Evolutionary conservation across 1,140 invertebrate species (phyloP).

Genomic region (Lepidostoma basale): DNA sequence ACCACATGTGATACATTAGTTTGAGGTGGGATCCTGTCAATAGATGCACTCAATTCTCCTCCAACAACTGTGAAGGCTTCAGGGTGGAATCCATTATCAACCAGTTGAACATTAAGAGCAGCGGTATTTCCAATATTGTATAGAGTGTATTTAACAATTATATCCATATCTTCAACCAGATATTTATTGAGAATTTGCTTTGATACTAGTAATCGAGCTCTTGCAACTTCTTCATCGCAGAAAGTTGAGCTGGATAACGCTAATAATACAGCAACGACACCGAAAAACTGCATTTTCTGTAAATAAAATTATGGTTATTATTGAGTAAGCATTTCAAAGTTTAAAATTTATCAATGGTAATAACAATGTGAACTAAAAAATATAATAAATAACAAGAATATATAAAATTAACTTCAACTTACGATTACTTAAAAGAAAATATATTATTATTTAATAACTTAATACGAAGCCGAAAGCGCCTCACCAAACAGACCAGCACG

Average conservation of each 20-base stretch:
- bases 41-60: slow-evolving; percentile 81
- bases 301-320: slow-evolving; percentile 41
- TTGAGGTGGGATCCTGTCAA: slow-evolving; percentile 89
- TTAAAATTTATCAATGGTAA: too few species aligned
- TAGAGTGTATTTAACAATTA: slow-evolving; percentile 90
- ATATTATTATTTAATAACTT: background rate
- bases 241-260: slow-evolving; percentile 54
- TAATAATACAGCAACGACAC: slow-evolving; percentile 52
- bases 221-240: slow-evolving; percentile 70
- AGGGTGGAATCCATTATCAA: slow-evolving; percentile 88
- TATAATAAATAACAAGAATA: too few species aligned
- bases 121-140: slow-evolving; percentile 86
- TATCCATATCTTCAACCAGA: slow-evolving; percentile 97
- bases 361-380: too few species aligned
- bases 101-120: slow-evolving; percentile 86
- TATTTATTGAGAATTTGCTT: slow-evolving; percentile 97
- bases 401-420: too few species aligned
- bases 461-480: background rate
- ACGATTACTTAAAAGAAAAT: too few species aligned
- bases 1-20: slow-evolving; percentile 94
- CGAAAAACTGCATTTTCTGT: slow-evolving; percentile 56
- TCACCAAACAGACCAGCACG: too few species aligned
- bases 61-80: slow-evolving; percentile 87
- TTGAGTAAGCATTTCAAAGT: too few species aligned
- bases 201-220: slow-evolving; percentile 77